These are phyloP conservation scores for Terrapene triunguis DNA, from an alignment of 2,113 vertebrate genomes.

Conservation along the genomic window DNA sequence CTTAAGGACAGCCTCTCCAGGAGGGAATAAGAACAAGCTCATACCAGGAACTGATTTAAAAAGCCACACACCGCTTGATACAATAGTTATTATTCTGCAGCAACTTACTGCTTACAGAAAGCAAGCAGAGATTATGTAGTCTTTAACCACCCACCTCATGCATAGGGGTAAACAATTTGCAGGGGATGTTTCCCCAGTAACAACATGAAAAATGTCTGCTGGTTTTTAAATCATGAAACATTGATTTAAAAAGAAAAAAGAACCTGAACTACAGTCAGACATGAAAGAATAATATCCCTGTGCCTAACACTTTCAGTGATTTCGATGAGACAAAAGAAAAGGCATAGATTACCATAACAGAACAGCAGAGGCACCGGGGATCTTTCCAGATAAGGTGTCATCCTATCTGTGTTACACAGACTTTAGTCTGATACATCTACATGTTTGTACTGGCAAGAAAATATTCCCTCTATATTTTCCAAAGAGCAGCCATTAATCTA, in stretches of 20 bases:
- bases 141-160: not conserved
- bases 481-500: conserved; percentile 54
- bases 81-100: not conserved
- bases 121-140: not conserved
- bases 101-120: not conserved
- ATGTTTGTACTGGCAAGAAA: conserved; percentile 64
- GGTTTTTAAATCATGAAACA: not conserved
- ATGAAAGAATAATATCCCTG: not conserved
- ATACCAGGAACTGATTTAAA: conserved; percentile 37
- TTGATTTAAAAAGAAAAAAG: conserved; percentile 31
- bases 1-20: not conserved
- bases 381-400: conserved; percentile 4
- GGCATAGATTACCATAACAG: not conserved
- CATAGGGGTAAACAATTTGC: not conserved
- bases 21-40: conserved; percentile 8
- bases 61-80: not conserved
- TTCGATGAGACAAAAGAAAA: not conserved
- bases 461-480: conserved; percentile 38
- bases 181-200: not conserved
- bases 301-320: not conserved
- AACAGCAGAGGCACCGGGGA: not conserved
- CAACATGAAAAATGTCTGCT: not conserved
- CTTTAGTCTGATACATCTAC: not conserved
- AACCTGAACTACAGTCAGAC: not conserved
- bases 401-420: conserved; percentile 25